Base-by-base conservation (phyloP, 2,888 invertebrate genomes). In the Operophtera brumata region DNA sequence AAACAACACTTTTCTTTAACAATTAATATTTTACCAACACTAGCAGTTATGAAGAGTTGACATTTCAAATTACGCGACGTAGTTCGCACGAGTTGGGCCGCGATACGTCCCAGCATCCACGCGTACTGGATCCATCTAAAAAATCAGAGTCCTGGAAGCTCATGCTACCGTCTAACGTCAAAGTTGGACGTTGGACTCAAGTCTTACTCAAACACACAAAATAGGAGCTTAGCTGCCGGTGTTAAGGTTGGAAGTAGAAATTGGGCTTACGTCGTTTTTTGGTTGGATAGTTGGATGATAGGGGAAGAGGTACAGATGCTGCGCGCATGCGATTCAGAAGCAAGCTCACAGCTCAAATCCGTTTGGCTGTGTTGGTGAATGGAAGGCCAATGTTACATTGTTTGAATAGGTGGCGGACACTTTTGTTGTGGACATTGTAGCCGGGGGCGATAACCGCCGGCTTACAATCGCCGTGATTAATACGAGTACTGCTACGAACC, bases 301-400 rank as follows among this genome's bases (percentile, higher is more conserved):
- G 82, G 80, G 82, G 80, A 78, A 78, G 77, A 79, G 74, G 79
- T 80, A 83, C 84, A 87, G 89, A 89, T 87, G 90, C 86, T 86
- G 86, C 76, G 86, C 89, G 89, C 89, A 89, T 89, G 89, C 89
- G 89, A 71, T 76, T 75, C 75, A 37, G 61, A 57, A 46, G 32
- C 55, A 46, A 58, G 26, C 70, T 67, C 78, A 69, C 79, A 71
- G 69, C 61, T 67, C 53, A 58, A 59, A 57, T 66, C 61, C 59
- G 62, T 59, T 66, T 67, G 69, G 66, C 62, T 73, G 71, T 72
- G 68, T 73, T 65, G 66, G 76, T 77, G 72, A 66, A 70, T 70
- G 65, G 63, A 65, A 67, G 62, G 69, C 65, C 62, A 67, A 66
- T 65, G 71, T 66, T 75, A 77, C 80, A 84, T 84, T 85, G 84